Evolutionary conservation across 2,113 vertebrate species (phyloP), one percentile per base, ranked within the genome.

Genomic region (Sylvilagus bachmani): DNA sequence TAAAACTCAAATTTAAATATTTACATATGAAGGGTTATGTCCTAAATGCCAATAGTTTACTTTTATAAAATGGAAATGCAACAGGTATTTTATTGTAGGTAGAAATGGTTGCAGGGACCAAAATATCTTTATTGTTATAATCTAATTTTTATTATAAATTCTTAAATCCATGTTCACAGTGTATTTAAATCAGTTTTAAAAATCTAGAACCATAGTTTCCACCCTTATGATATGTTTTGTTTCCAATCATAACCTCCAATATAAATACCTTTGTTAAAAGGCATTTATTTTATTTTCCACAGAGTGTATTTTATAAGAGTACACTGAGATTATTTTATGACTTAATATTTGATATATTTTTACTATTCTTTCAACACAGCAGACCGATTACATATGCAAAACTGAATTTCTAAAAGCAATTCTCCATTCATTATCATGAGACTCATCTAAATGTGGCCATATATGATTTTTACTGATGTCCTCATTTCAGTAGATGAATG

Each of bases 351-450:
- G 38, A 92, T 96, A 94, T 81, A 89, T 95, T 94, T 66, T 94
- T 97, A 33, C 6, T 97, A 81, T 96, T 97, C 89, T 8, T 0
- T 95, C 82, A 66, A 44, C 93, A 89, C 58, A 95, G 61, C 90
- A 96, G 85, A 16, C 77, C 95, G 98, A 97, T 97, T 97, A 93
- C 82, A 91, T 98, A 97, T 98, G 90, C 86, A 96, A 83, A 97
- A 97, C 81, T 97, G 89, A 97, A 97, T 96, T 98, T 96, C 97
- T 97, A 86, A 96, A 97, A 96, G 86, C 94, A 97, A 94, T 97
- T 94, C 85, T 96, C 79, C 96, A 98, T 97, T 97, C 93, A 97
- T 97, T 97, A 97, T 97, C 90, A 88, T 91, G 75, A 93, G 66
- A 96, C 98, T 98, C 97, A 97, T 94, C 78, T 96, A 96, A 78